Evolutionary conservation across 2,888 invertebrate genomes (phyloP).

Genomic region (Parthenolecanium corni): DNA sequence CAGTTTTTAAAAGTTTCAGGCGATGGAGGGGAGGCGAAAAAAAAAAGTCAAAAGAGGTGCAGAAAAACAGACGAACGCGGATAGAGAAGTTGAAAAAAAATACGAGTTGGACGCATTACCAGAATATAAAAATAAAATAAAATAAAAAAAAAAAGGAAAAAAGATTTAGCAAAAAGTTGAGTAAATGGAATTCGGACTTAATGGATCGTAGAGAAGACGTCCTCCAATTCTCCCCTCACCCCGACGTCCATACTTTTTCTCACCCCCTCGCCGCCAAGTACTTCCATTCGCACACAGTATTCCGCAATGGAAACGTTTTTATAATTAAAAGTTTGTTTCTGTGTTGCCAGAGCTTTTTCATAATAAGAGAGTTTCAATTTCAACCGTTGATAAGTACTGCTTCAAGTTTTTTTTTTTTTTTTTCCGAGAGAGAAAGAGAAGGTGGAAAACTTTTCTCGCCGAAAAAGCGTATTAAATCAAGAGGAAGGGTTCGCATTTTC

Average conservation of each 20-base stretch:
- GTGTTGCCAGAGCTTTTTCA: constrained; percentile 1
- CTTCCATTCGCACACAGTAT: not conserved
- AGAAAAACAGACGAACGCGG: not conserved
- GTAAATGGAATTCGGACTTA: constrained; percentile 13
- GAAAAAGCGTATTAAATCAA: constrained; percentile 2
- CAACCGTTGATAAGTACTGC: constrained; percentile 5
- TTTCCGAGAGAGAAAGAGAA: not conserved
- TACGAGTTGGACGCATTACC: not conserved
- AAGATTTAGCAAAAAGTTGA: constrained; percentile 4
- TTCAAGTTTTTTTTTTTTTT: not conserved
- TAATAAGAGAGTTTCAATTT: constrained; percentile 11
- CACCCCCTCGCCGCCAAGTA: too few relatives aligned
- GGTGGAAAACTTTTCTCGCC: constrained; percentile 1
- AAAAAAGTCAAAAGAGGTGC: not conserved
- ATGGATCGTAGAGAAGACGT: constrained; percentile 10
- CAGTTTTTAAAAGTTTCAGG: constrained; percentile 6
- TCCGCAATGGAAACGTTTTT: constrained; percentile 9
- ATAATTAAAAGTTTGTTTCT: constrained; percentile 10
- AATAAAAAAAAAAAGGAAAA: not conserved
- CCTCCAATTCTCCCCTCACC: not conserved
- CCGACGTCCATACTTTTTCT: too few relatives aligned
- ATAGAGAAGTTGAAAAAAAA: not conserved
- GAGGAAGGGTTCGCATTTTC: constrained; percentile 3
- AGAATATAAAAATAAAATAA: not conserved
- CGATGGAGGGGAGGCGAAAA: not conserved